Evolutionary conservation across 2,113 vertebrate species (phyloP).

Genomic region (Hypocryptadius cinnamomeus): DNA sequence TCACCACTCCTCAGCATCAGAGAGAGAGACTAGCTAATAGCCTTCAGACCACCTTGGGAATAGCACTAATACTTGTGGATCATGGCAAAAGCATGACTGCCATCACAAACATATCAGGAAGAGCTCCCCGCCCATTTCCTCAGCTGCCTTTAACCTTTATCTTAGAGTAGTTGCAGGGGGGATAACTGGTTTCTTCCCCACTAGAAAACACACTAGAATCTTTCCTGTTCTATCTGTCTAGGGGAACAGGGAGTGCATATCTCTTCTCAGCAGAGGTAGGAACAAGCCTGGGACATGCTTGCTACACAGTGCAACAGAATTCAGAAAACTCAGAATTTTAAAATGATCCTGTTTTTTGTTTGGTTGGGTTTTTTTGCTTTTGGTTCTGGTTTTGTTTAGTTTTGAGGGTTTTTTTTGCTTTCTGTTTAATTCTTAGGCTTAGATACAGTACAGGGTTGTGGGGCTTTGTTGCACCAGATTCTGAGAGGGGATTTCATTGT

Average conservation of each 20-base stretch:
- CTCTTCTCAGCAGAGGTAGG: not conserved
- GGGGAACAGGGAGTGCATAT: not conserved
- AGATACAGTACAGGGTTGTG: not conserved
- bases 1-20: not conserved
- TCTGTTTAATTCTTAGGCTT: not conserved
- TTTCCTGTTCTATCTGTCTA: not conserved
- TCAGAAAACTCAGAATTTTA: not conserved
- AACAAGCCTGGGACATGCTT: not conserved
- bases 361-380: too few relatives aligned
- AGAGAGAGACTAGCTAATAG: not conserved
- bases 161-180: accelerated
- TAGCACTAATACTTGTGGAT: not conserved
- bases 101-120: not conserved
- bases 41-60: not conserved
- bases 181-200: not conserved
- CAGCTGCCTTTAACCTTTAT: not conserved
- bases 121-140: not conserved
- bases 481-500: not conserved
- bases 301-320: not conserved
- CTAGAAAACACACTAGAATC: not conserved
- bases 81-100: not conserved
- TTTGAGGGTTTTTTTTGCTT: not conserved
- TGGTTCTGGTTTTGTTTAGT: not conserved
- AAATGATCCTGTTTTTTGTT: not conserved
- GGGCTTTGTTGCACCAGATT: not conserved